Base-by-base conservation (phyloP, 1,140 invertebrate genomes). In the Popillia japonica region DNA sequence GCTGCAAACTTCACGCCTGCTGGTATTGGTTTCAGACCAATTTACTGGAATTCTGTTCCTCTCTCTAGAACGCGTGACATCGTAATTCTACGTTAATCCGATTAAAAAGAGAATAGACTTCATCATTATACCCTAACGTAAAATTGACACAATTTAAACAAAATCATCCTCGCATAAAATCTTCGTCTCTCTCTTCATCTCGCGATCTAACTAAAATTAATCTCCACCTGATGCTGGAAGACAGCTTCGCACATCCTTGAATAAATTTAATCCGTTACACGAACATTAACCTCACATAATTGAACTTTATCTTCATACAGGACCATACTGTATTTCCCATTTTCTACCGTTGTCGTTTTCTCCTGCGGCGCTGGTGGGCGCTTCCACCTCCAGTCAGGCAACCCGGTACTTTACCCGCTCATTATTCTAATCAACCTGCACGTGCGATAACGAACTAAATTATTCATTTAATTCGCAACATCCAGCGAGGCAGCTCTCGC, bases 391-490 rank as follows among this genome's bases (percentile, higher is more conserved):
- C n/a, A n/a, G n/a, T n/a, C n/a, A n/a, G n/a, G n/a, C n/a, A n/a
- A n/a, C n/a, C 11, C 44, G 44, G 44, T 48, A n/a, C 44, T 48
- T 48, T 48, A 48, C 44, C 44, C 44, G 44, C 44, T 14, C 44
- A 48, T 48, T 48, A 48, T 48, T 48, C 44, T 48, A 48, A 48
- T 48, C 44, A 48, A 48, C 44, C 44, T n/a, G 11, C 44, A 48
- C 44, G 44, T n/a, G 11, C 44, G 44, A 48, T 48, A 48, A 48
- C 44, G 44, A 48, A 48, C 44, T 48, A 48, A 48, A 48, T 48
- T 48, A 48, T 48, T 48, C 44, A 48, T 48, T 48, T 48, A 48
- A 48, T 48, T 48, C 44, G 44, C 44, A 14, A n/a, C 44, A 48
- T 48, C 44, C 44, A 48, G 11, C 8, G 44, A 10, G 11, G 44